Evolutionary conservation across 2,888 invertebrate genomes (phyloP).

Genomic region (Cacoxenus indagator): DNA sequence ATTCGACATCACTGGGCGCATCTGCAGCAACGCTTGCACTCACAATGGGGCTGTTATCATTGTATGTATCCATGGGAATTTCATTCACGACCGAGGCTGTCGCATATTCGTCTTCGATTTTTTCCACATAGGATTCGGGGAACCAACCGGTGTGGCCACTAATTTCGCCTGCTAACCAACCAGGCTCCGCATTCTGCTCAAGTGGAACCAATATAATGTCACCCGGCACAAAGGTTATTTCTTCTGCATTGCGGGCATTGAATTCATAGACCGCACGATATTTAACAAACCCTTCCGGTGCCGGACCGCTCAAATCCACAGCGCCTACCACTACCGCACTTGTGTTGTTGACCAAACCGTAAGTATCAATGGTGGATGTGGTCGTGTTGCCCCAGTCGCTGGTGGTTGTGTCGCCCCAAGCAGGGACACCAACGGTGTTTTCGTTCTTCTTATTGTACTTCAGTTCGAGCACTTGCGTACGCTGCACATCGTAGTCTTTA

Average conservation of each 20-base stretch:
- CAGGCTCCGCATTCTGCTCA: conserved; percentile 91
- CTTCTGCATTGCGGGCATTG: conserved; percentile 90
- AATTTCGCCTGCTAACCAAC: conserved; percentile 96
- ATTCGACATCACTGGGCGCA: conserved; percentile 73
- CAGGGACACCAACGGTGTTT: conserved; percentile 68
- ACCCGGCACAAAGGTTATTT: conserved; percentile 93
- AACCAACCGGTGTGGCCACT: conserved; percentile 96
- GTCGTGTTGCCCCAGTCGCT: conserved; percentile 44
- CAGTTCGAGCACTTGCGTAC: conserved; percentile 74
- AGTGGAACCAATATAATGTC: conserved; percentile 85
- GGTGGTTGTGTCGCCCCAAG: conserved; percentile 72
- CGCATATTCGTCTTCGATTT: conserved; percentile 72
- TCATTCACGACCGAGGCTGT: conserved; percentile 39
- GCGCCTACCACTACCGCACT: conserved; percentile 40
- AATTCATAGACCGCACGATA: conserved; percentile 96
- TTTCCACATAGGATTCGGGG: conserved; percentile 95
- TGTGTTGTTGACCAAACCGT: conserved; percentile 59
- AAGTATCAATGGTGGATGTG: conserved; percentile 52
- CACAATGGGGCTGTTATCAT: conserved; percentile 62
- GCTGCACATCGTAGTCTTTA: conserved; percentile 79
- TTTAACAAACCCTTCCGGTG: conserved; percentile 74
- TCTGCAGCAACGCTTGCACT: conserved; percentile 47
- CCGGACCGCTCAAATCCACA: conserved; percentile 63
- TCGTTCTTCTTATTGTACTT: conserved; percentile 72
- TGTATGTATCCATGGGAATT: conserved; percentile 54